Base-by-base conservation (phyloP, 2,797 vertebrate species). In the Odontamblyopus rebecca region DNA sequence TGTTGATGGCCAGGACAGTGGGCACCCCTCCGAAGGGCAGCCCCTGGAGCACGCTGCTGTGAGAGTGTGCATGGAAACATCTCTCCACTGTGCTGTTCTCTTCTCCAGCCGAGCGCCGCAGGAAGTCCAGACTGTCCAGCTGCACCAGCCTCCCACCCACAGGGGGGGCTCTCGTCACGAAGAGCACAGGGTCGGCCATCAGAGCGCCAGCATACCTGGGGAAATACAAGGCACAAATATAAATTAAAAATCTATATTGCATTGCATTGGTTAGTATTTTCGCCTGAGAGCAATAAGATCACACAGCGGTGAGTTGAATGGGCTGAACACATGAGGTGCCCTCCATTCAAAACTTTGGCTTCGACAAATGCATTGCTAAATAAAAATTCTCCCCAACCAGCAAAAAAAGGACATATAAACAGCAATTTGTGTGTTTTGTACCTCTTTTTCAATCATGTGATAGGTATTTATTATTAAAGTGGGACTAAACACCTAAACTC, bases 1-100 rank as follows among this genome's bases (percentile, higher is more conserved):
- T 78, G 61, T 99, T 99, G 88, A 99, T 94, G 84, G 91, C 68
- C 0, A 99, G 95, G 70, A 99, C 97, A 0, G 97, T 98, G 77
- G 97, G 97, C 67, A 99, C 91, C 0, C 97, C 97, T 0, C 97
- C 97, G 0, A 99, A 99, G 0, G 97, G 96, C 87, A 98, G 92
- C 5, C 97, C 98, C 86, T 97, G 95, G 62, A 99, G 95, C 69
- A 99, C 97, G 0, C 96, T 96, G 92, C 93, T 97, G 81, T 50
- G 95, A 16, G 95, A 95, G 61, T 91, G 95, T 2, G 95, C 86
- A 0, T 82, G 93, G 86, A 96, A 98, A 79, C 98, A 99, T 59
- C 92, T 92, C 1, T 95, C 92, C 0, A 70, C 88, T 0, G 96
- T 94, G 77, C 86, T 84, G 92, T 99, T 99, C 27, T 91, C 92